Evolutionary conservation across 2,797 vertebrate species (phyloP).

Genomic region (Pseudopleuronectes americanus): DNA sequence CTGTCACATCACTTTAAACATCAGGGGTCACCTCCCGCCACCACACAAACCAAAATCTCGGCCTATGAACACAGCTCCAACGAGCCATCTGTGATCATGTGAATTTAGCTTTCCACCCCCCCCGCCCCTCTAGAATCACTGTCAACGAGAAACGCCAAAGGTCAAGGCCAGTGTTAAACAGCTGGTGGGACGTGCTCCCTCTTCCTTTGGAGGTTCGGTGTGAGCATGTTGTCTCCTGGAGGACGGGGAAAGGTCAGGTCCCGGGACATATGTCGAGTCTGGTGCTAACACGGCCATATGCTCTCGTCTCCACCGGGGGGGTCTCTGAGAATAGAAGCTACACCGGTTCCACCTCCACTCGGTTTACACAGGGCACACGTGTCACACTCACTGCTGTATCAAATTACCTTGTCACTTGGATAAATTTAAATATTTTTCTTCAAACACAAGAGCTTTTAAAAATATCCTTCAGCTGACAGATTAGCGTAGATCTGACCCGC

Average conservation of each 20-base stretch:
- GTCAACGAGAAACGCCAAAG: slow-evolving; percentile 12
- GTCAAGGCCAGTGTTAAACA: slow-evolving; percentile 33
- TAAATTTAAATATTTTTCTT: not conserved
- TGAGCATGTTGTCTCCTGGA: slow-evolving; percentile 36
- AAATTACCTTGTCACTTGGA: not conserved
- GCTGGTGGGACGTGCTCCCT: slow-evolving; percentile 7
- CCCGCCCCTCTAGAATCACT: not conserved
- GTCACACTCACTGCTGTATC: not conserved
- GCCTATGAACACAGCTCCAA: not conserved
- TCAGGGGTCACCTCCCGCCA: slow-evolving; percentile 38
- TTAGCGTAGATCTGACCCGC: too few species aligned
- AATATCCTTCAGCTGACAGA: too few species aligned
- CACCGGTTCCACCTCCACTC: not conserved
- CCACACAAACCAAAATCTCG: not conserved
- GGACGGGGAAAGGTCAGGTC: slow-evolving; percentile 48
- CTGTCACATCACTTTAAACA: slow-evolving; percentile 6
- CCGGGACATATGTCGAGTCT: not conserved
- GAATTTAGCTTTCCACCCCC: not conserved
- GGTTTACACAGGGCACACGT: not conserved
- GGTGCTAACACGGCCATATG: slow-evolving; percentile 48
- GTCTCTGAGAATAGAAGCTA: slow-evolving; percentile 14
- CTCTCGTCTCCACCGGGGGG: slow-evolving; percentile 18
- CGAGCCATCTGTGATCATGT: not conserved
- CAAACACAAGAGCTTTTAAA: not conserved
- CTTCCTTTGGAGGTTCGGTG: slow-evolving; percentile 29